These are phyloP conservation scores for Leguminivora glycinivorella DNA, from an alignment of 1,140 invertebrate species.

Conservation along the genomic window DNA sequence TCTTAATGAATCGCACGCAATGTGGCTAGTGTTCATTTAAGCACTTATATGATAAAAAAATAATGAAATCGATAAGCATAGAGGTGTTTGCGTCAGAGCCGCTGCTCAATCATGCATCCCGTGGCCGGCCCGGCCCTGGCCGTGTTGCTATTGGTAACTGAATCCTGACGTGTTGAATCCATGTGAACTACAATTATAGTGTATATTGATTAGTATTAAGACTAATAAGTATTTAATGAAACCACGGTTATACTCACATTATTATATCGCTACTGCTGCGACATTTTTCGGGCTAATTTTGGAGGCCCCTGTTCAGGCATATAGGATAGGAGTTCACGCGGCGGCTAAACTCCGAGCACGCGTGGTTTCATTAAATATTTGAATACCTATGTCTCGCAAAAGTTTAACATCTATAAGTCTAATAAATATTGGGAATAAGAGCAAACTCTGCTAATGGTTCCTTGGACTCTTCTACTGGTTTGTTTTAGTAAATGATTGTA, in stretches of 20 bases:
- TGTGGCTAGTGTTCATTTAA: constrained; percentile 13
- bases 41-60: constrained; percentile 46
- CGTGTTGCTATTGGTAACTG: neutral
- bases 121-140: constrained; percentile 32
- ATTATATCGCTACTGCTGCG: too few relatives aligned
- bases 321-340: too few relatives aligned
- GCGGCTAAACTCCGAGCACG: too few relatives aligned
- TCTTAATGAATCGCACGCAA: constrained; percentile 14
- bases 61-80: constrained; percentile 64
- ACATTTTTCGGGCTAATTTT: too few relatives aligned
- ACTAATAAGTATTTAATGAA: too few relatives aligned
- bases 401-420: too few relatives aligned
- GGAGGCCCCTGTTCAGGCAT: too few relatives aligned
- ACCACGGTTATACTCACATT: too few relatives aligned
- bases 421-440: neutral
- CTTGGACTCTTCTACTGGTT: neutral
- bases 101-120: constrained; percentile 57
- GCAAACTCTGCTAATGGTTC: neutral
- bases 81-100: constrained; percentile 58
- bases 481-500: neutral
- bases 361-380: too few relatives aligned
- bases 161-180: neutral
- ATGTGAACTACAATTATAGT: too few relatives aligned
- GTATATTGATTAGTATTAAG: too few relatives aligned
- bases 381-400: too few relatives aligned